Evolutionary conservation across 1,140 invertebrate species (phyloP).

Genomic region (Brachionus koreanus): DNA sequence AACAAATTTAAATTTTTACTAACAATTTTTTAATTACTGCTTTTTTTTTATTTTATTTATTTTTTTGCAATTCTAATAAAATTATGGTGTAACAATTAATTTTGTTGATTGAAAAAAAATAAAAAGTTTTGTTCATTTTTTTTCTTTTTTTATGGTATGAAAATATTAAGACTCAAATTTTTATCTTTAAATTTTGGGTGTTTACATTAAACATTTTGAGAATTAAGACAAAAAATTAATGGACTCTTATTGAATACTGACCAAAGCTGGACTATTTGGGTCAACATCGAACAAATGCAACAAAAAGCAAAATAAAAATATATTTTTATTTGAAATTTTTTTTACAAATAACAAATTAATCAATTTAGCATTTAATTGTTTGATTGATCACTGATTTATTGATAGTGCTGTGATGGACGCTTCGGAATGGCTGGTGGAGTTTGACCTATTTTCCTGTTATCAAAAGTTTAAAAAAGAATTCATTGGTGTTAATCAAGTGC

Average conservation of each 20-base stretch:
- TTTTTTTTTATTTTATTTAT: too few species aligned
- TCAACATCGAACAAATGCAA: background rate
- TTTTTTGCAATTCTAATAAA: too few species aligned
- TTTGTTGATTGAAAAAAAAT: too few species aligned
- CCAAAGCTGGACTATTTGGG: background rate
- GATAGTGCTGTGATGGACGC: background rate
- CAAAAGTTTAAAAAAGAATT: background rate
- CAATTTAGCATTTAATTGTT: background rate
- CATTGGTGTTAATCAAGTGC: background rate
- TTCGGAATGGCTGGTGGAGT: conserved; percentile 19
- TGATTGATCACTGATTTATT: background rate
- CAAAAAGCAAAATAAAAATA: background rate
- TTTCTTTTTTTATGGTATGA: too few species aligned
- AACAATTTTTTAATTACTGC: too few species aligned
- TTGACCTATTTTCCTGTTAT: conserved; percentile 29
- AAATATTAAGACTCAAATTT: too few species aligned
- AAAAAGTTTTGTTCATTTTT: too few species aligned
- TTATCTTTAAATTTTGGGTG: too few species aligned
- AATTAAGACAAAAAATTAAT: too few species aligned
- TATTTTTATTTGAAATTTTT: background rate
- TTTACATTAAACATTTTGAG: too few species aligned
- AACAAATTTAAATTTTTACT: too few species aligned
- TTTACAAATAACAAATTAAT: background rate
- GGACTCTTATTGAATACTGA: background rate
- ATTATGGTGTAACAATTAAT: too few species aligned